phyloP scores from a whole-genome alignment of 2,888 invertebrate species.

The Parasteatoda lunata region DNA sequence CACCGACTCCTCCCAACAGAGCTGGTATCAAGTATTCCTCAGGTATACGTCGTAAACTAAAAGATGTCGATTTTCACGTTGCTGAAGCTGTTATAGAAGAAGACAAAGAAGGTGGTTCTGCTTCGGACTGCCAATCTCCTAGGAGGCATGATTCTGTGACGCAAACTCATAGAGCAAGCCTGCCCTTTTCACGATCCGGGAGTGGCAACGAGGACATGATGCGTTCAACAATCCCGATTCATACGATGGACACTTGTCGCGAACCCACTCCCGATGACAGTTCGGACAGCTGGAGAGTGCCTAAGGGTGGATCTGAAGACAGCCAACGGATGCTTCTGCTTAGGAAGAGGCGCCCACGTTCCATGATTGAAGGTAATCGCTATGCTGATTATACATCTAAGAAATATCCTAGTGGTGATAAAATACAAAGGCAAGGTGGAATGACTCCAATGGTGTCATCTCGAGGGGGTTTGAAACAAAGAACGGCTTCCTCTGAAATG shows the following conservation, averaged over 20 bases:
- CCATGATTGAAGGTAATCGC: slow-evolving; percentile 62
- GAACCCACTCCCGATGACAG: slow-evolving; percentile 64
- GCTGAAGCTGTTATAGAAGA: slow-evolving; percentile 60
- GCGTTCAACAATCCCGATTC: slow-evolving; percentile 57
- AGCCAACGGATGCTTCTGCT: slow-evolving; percentile 23
- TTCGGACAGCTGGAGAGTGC: slow-evolving; percentile 61
- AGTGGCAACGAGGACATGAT: slow-evolving; percentile 31
- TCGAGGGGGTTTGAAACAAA: slow-evolving; percentile 19
- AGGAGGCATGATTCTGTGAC: slow-evolving; percentile 55
- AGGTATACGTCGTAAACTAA: slow-evolving; percentile 41
- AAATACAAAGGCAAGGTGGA: neutral
- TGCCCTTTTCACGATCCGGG: slow-evolving; percentile 21
- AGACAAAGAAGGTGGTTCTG: slow-evolving; percentile 58
- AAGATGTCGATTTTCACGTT: slow-evolving; percentile 59
- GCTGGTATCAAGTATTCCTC: slow-evolving; percentile 39
- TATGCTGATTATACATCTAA: slow-evolving; percentile 8
- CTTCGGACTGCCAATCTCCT: slow-evolving; percentile 43
- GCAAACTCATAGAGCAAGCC: slow-evolving; percentile 29
- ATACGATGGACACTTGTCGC: slow-evolving; percentile 52
- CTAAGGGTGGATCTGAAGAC: slow-evolving; percentile 46
- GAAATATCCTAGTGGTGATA: slow-evolving; percentile 12
- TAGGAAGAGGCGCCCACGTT: slow-evolving; percentile 55
- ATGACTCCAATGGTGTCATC: slow-evolving; percentile 4
- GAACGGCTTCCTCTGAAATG: slow-evolving; percentile 4
- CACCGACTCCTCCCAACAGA: slow-evolving; percentile 46